Evolutionary conservation across 2,797 vertebrate genomes (phyloP).

Genomic region (Clarias laeviceps): DNA sequence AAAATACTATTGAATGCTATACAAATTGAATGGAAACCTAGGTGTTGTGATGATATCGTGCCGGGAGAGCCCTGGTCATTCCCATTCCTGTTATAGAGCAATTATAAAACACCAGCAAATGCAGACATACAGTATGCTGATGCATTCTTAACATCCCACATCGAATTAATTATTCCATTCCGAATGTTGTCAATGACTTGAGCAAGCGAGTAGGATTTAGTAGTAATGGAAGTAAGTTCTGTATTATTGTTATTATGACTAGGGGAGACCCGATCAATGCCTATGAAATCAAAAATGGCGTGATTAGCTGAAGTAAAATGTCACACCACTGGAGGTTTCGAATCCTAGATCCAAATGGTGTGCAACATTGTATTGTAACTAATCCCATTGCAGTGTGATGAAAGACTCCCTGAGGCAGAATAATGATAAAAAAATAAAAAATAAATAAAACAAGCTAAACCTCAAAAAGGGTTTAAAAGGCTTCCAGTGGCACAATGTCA

Average conservation of each 20-base stretch:
- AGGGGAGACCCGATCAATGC: background rate
- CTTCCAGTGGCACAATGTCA: background rate
- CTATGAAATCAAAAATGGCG: background rate
- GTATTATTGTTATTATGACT: slow-evolving; percentile 2
- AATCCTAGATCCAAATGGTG: background rate
- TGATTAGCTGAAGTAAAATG: background rate
- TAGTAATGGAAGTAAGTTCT: background rate
- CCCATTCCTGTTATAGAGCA: background rate
- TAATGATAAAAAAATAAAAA: background rate
- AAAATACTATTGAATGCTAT: no score
- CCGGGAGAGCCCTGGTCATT: no score
- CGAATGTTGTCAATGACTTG: background rate
- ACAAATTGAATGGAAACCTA: no score
- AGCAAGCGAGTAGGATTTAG: background rate
- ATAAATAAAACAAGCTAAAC: background rate
- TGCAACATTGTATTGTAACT: background rate
- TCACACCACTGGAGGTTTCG: background rate
- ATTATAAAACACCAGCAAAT: background rate
- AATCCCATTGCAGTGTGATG: background rate
- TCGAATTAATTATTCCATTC: background rate
- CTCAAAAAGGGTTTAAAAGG: slow-evolving; percentile 1
- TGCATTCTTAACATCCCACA: background rate
- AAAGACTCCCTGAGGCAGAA: background rate
- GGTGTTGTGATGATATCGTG: no score
- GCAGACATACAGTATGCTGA: background rate